Base-by-base conservation (phyloP, 2,888 invertebrate species). In the Baccha elongata region DNA sequence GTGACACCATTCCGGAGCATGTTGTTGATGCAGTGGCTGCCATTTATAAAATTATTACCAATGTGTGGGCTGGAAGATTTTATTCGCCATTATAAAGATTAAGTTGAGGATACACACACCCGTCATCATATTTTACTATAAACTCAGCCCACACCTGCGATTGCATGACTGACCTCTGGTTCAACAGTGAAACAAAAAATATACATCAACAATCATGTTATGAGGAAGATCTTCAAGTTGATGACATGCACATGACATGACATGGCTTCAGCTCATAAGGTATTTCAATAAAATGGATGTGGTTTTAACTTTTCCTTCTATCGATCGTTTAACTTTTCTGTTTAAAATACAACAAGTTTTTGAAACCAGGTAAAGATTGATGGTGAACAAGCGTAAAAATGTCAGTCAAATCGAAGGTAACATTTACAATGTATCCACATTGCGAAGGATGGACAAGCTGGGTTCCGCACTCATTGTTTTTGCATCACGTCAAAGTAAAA, bases 51-150 rank as follows among this genome's bases (percentile, higher is more conserved):
- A 58, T 42, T 29, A 69, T 32, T 69, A 46, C 52, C 26, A 52
- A 44, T 55, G 80, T 58, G 80, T 80, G 69, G 74, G 75, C 58
- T 42, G 65, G 0, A 62, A 53, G 53, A 55, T 13, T 69, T 68
- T 73, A 68, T 67, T 64, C 35, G 62, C 53, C 40, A 68, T 68
- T 50, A 67, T 32, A 68, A 68, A 46, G 58, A 68, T 58, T 67
- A 26, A 50, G 50, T n/a, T 60, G 48, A 32, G 23, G 35, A 60
- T 52, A 44, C 52, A 58, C 26, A 58, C 26, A 40, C 32, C 10
- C 23, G 13, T 15, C 35, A 4, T 15, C 8, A 8, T 46, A 3
- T 48, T 46, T 26, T 26, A 26, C 26, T 26, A 26, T n/a, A 48
- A 26, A 35, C 1, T 35, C 53, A 48, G 17, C 64, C 72, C 53